Conservation (phyloP, 1,140 invertebrate genomes). For the Drosophila novamexicana region DNA sequence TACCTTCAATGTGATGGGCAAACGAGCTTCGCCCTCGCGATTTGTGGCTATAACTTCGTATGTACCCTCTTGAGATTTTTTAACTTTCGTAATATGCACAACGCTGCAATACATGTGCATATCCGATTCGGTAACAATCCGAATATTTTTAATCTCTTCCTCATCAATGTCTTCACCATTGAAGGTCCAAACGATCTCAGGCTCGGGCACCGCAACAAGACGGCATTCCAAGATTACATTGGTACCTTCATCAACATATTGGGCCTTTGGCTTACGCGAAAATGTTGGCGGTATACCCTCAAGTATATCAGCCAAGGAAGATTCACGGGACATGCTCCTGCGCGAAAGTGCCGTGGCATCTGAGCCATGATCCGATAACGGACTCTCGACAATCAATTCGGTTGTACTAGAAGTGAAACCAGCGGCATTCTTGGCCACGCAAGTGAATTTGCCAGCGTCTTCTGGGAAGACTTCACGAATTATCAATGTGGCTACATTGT, state of each 20-base stretch:
- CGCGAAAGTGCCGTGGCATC: slow-evolving; percentile 92
- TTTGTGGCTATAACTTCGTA: slow-evolving; percentile 96
- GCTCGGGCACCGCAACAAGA: slow-evolving; percentile 95
- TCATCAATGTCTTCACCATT: slow-evolving; percentile 90
- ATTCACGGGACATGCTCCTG: slow-evolving; percentile 93
- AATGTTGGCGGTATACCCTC: slow-evolving; percentile 98
- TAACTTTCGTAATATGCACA: slow-evolving; percentile 91
- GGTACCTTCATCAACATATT: slow-evolving; percentile 92
- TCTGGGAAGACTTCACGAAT: slow-evolving; percentile 98
- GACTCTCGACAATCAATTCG: slow-evolving; percentile 94
- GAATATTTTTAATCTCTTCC: slow-evolving; percentile 88
- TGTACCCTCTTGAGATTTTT: slow-evolving; percentile 92
- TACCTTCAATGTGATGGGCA: slow-evolving; percentile 93
- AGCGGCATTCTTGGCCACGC: slow-evolving; percentile 97
- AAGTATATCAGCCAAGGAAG: slow-evolving; percentile 94
- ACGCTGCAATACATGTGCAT: slow-evolving; percentile 95
- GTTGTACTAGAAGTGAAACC: slow-evolving; percentile 97
- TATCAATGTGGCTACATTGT: slow-evolving; percentile 95
- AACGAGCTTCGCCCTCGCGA: slow-evolving; percentile 93
- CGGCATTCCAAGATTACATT: slow-evolving; percentile 93
- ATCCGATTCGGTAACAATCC: slow-evolving; percentile 91
- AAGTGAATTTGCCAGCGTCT: slow-evolving; percentile 98
- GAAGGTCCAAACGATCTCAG: slow-evolving; percentile 93
- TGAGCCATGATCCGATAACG: slow-evolving; percentile 94
- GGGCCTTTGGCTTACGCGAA: slow-evolving; percentile 92